Evolutionary conservation across 2,888 invertebrate species (phyloP).

Genomic region (Apotomis capreana): DNA sequence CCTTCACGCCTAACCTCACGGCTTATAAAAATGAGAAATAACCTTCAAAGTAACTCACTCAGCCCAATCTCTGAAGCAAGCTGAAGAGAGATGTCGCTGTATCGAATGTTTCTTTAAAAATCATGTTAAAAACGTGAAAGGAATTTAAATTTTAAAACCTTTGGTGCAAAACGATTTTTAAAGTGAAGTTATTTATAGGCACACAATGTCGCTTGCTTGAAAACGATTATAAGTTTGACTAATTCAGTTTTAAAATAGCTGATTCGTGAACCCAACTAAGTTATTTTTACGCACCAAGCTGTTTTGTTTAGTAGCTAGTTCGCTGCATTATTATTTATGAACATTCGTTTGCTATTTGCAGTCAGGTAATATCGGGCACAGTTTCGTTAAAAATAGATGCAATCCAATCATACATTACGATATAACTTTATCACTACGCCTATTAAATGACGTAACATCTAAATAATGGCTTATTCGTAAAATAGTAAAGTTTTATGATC

Average conservation of each 20-base stretch:
- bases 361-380: neutral
- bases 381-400: slow-evolving; percentile 6
- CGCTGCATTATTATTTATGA: slow-evolving; percentile 6
- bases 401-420: slow-evolving; percentile 20
- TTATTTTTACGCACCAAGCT: slow-evolving; percentile 8
- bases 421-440: slow-evolving; percentile 23
- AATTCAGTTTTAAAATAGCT: too few relatives aligned
- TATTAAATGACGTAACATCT: slow-evolving; percentile 18
- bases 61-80: neutral
- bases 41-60: neutral
- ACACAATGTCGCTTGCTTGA: neutral
- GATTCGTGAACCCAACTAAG: neutral
- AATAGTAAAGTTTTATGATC: slow-evolving; percentile 29
- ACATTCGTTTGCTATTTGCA: neutral
- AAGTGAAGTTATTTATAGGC: slow-evolving; percentile 13
- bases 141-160: slow-evolving; percentile 19
- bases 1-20: slow-evolving; percentile 4
- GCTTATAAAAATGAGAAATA: slow-evolving; percentile 36
- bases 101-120: neutral
- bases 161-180: slow-evolving; percentile 25
- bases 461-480: slow-evolving; percentile 31
- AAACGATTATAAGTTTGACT: neutral
- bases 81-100: slow-evolving; percentile 3
- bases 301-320: neutral
- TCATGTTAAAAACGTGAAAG: slow-evolving; percentile 22